A percentile compares a stretch with the other conserved stretches of the same genome.
Conservation (phyloP, 2,888 invertebrate species). For the Brachycybe producta region DNA sequence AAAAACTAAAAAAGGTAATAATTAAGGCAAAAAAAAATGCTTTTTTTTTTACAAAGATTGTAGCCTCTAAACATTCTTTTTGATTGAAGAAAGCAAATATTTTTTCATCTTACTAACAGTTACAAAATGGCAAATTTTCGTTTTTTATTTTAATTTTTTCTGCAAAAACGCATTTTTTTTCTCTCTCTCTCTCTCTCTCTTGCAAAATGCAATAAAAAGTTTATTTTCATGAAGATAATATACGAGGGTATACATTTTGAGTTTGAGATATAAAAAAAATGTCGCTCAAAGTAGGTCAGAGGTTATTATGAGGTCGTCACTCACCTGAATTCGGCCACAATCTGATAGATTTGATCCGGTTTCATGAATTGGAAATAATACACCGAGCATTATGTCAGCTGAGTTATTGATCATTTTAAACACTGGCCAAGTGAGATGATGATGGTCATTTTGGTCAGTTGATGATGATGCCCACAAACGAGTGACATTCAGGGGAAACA, state of each 20-base stretch:
- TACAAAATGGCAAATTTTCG: background rate
- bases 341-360: constrained; percentile 32
- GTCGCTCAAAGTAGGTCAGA: background rate
- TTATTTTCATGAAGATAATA: background rate
- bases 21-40: no score
- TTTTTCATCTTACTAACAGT: background rate
- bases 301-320: background rate
- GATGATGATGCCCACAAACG: background rate
- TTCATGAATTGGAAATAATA: constrained; percentile 55
- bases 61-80: no score
- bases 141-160: no score
- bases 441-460: background rate
- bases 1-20: no score
- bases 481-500: constrained; percentile 1
- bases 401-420: no score
- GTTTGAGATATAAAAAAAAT: background rate
- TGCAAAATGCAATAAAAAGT: background rate
- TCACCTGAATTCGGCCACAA: constrained; percentile 31
- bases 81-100: no score
- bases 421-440: background rate
- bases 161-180: no score
- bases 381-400: constrained; percentile 45
- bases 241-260: background rate
- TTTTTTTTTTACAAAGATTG: no score
- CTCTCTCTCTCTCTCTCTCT: background rate